phyloP scores from a whole-genome alignment of 2,797 vertebrate species.

The Aldrovandia affinis region DNA sequence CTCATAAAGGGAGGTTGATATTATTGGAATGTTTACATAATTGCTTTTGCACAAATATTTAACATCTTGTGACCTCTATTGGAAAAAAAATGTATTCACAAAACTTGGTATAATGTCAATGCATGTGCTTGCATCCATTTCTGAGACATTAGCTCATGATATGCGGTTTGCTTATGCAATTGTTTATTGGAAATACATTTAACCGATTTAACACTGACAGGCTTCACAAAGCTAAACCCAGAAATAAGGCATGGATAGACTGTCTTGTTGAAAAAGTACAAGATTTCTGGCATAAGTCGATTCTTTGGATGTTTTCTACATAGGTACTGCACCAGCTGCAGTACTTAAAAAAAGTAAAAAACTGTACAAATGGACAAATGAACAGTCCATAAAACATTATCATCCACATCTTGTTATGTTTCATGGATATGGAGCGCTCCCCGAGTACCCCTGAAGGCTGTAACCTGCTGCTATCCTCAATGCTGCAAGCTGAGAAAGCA shows the following conservation, averaged over 20 bases:
- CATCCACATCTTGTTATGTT: not conserved
- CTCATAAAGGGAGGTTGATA: not conserved
- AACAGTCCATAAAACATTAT: not conserved
- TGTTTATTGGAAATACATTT: not conserved
- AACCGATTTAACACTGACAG: not conserved
- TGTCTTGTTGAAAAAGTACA: not conserved
- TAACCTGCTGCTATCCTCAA: not conserved
- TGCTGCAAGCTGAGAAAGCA: not conserved
- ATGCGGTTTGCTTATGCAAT: not conserved
- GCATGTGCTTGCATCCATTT: not conserved
- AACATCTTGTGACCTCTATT: not conserved
- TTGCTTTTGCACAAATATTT: not conserved
- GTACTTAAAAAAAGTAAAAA: not conserved
- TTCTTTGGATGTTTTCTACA: not conserved
- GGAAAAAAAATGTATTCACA: not conserved
- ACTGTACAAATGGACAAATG: not conserved
- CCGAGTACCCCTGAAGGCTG: not conserved
- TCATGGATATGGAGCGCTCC: not conserved
- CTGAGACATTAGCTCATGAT: not conserved
- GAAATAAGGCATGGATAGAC: not conserved
- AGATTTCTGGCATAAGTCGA: no score
- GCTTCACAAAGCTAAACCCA: not conserved
- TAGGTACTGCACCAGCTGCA: not conserved
- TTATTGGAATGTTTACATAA: not conserved
- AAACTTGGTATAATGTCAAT: not conserved